Conservation (phyloP, 2,113 vertebrate genomes). For the Typhlomys cinereus region DNA sequence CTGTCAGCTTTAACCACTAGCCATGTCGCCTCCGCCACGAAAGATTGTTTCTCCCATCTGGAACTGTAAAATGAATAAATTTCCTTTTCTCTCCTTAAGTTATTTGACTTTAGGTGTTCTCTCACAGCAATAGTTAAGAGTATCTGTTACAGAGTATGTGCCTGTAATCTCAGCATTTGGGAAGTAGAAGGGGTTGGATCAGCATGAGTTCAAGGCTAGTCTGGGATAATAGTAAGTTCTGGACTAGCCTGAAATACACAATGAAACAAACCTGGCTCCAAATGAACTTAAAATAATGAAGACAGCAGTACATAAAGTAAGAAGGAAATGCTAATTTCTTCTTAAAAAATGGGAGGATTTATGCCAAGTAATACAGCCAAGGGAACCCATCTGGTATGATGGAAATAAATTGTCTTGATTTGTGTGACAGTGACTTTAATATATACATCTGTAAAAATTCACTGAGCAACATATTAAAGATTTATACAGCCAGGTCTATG, state of each 20-base stretch:
- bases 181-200: not conserved
- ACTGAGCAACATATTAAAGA: not conserved
- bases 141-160: too few species aligned
- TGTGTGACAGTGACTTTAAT: not conserved
- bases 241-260: not conserved
- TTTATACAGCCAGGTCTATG: not conserved
- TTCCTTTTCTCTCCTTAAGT: too few species aligned
- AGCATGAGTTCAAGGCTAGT: too few species aligned
- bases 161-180: not conserved
- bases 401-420: not conserved
- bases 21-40: too few species aligned
- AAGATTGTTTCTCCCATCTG: too few species aligned
- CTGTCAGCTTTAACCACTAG: too few species aligned
- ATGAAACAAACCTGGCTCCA: not conserved
- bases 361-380: not conserved
- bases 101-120: too few species aligned
- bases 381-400: not conserved
- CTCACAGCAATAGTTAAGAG: too few species aligned
- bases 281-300: not conserved
- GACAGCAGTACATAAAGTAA: not conserved
- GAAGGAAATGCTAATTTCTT: not conserved
- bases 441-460: not conserved
- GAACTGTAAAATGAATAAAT: too few species aligned
- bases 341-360: not conserved
- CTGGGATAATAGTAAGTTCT: not conserved